Conservation (phyloP, 2,113 vertebrate genomes). For the Zapus hudsonius region DNA sequence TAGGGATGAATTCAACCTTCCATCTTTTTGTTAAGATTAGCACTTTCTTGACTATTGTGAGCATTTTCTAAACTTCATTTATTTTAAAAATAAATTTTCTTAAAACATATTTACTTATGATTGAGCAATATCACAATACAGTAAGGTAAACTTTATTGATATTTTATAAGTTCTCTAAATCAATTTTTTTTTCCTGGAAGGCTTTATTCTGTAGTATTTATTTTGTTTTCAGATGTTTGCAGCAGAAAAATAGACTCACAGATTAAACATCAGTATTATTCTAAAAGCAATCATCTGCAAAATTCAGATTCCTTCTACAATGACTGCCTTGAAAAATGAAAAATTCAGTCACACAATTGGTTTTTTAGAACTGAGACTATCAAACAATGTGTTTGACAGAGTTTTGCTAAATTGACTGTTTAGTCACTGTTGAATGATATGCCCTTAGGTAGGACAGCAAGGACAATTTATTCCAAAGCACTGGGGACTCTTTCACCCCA, state of each 20-base stretch:
- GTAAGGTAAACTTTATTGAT: not conserved
- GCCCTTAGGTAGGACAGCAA: not conserved
- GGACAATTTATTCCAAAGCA: slow-evolving; percentile 9
- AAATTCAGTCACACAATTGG: slow-evolving; percentile 47
- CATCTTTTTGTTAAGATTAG: not conserved
- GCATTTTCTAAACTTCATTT: not conserved
- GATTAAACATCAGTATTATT: slow-evolving; percentile 59
- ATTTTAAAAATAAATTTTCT: not conserved
- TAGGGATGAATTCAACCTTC: not conserved
- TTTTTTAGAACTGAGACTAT: slow-evolving; percentile 47
- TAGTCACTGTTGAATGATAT: slow-evolving; percentile 22
- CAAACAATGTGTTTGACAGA: slow-evolving; percentile 45
- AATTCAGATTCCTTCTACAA: slow-evolving; percentile 54
- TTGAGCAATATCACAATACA: not conserved
- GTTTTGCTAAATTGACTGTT: slow-evolving; percentile 49
- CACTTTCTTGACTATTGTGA: not conserved
- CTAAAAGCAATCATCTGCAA: slow-evolving; percentile 73
- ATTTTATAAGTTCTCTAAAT: not conserved
- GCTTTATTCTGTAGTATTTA: not conserved
- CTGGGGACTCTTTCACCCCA: not conserved
- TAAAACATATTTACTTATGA: not conserved
- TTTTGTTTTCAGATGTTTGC: slow-evolving; percentile 53
- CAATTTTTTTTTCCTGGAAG: not conserved
- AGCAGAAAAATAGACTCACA: slow-evolving; percentile 19
- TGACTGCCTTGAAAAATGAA: slow-evolving; percentile 65